Conservation (phyloP, 1,140 invertebrate genomes). For the Pteromalus puparum region DNA sequence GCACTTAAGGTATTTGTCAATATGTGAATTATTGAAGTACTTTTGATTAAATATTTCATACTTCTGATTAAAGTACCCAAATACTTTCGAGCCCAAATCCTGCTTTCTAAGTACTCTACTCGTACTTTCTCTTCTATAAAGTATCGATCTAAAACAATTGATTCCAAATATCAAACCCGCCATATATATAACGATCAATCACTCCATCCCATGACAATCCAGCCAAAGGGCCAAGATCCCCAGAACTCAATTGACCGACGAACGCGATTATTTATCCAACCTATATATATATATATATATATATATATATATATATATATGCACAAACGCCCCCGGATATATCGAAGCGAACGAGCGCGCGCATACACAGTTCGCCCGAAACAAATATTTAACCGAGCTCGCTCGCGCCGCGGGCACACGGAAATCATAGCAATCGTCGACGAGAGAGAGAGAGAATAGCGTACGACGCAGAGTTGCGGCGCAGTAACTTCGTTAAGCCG, state of each 20-base stretch:
- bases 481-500: background rate
- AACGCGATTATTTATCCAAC: background rate
- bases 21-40: no score
- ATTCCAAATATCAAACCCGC: no score
- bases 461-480: background rate
- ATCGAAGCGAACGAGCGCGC: background rate
- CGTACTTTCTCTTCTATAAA: no score
- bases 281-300: background rate
- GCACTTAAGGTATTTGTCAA: no score
- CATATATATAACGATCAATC: no score
- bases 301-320: background rate
- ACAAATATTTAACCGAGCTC: conserved; percentile 44
- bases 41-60: no score
- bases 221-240: background rate
- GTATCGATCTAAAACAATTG: no score
- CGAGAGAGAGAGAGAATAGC: background rate
- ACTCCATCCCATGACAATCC: background rate
- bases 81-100: no score
- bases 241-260: background rate
- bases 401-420: background rate
- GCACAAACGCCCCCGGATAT: background rate
- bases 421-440: conserved; percentile 43
- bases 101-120: no score
- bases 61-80: no score
- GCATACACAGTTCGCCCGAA: conserved; percentile 40